Conservation (phyloP, 2,797 vertebrate species). For the Notamacropus eugenii region DNA sequence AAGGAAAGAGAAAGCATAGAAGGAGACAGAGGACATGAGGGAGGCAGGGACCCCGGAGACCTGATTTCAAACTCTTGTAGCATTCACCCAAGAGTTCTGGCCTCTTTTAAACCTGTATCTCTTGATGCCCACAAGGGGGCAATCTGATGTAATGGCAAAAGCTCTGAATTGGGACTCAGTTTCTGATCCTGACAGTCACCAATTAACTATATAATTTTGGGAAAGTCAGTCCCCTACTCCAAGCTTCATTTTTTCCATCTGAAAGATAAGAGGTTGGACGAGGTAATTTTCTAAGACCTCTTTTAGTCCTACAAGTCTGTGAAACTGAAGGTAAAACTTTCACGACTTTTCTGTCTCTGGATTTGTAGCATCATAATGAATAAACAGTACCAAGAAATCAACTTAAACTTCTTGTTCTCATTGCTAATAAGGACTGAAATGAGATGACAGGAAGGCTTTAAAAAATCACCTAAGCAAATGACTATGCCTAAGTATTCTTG, state of each 20-base stretch:
- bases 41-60: not conserved
- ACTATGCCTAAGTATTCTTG: not conserved
- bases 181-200: not conserved
- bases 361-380: not conserved
- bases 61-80: not conserved
- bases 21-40: not conserved
- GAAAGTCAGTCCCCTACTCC: not conserved
- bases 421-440: not conserved
- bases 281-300: not conserved
- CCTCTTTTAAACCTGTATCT: not conserved
- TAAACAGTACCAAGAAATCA: not conserved
- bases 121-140: not conserved
- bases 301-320: not conserved
- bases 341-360: not conserved
- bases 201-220: not conserved
- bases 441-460: not conserved
- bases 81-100: fast-evolving
- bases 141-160: not conserved
- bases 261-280: not conserved
- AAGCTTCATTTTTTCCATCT: not conserved
- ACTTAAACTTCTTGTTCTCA: not conserved
- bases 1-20: not conserved
- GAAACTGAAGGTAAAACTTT: not conserved
- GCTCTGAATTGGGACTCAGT: not conserved
- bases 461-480: not conserved